Evolutionary conservation across 2,797 vertebrate genomes (phyloP).

Genomic region (Sebastes alutus): DNA sequence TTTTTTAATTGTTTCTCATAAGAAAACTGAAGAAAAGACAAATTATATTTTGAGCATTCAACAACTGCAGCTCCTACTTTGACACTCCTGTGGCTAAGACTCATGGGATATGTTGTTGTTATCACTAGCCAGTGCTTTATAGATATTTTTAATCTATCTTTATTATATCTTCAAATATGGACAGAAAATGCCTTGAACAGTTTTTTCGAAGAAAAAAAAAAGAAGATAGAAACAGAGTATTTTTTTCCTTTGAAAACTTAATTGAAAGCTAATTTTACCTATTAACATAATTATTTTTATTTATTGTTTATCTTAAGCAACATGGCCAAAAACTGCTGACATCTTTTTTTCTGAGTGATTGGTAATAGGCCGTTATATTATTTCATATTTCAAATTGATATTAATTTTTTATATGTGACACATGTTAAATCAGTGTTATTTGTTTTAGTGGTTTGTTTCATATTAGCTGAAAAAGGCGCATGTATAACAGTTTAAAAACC

Average conservation of each 20-base stretch:
- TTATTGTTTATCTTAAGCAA: neutral
- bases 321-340: neutral
- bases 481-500: neutral
- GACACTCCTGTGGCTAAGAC: neutral
- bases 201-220: too few species aligned
- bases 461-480: neutral
- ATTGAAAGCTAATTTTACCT: neutral
- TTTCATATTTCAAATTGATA: neutral
- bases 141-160: neutral
- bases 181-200: neutral
- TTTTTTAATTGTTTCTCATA: neutral
- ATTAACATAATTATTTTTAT: fast-evolving
- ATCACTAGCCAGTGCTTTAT: neutral
- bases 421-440: neutral
- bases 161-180: neutral
- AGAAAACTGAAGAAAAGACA: neutral
- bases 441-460: neutral
- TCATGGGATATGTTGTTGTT: neutral
- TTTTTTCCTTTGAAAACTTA: neutral
- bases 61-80: neutral
- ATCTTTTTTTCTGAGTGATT: too few species aligned
- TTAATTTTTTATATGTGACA: neutral
- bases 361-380: too few species aligned
- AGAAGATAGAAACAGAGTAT: too few species aligned
- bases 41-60: neutral